Conservation (phyloP, 2,888 invertebrate genomes). For the Ernsta delagoae region DNA sequence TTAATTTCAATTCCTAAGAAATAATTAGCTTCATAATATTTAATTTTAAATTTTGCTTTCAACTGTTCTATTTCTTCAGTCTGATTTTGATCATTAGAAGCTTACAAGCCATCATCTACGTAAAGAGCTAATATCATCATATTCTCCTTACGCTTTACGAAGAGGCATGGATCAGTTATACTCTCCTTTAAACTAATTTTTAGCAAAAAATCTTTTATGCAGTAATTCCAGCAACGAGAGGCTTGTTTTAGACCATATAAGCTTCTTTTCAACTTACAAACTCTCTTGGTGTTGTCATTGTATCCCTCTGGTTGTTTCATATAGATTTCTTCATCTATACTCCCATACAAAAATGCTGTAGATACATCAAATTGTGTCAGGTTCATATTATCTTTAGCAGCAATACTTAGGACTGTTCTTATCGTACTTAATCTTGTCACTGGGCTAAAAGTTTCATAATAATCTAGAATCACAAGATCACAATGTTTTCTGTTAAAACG, state of each 20-base stretch:
- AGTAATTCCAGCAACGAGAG: neutral
- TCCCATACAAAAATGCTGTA: neutral
- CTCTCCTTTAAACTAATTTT: neutral
- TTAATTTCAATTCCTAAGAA: neutral
- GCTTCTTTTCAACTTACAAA: neutral
- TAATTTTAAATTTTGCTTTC: neutral
- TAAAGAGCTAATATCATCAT: neutral
- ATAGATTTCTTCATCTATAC: neutral
- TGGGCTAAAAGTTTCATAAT: neutral
- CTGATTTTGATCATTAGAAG: neutral
- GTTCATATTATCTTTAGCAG: neutral
- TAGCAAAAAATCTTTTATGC: neutral
- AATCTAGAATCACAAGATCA: neutral
- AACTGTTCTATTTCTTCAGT: neutral
- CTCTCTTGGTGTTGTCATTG: neutral
- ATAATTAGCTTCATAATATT: neutral
- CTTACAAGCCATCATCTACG: neutral
- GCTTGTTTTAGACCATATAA: conserved; percentile 5
- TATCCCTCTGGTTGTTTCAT: conserved; percentile 6
- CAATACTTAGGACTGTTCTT: neutral
- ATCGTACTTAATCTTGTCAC: neutral
- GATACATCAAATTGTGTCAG: neutral
- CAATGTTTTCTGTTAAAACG: neutral
- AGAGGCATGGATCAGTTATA: neutral
- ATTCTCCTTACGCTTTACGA: neutral